These are phyloP conservation scores for Rhorus exstirpatorius DNA, from an alignment of 2,888 invertebrate genomes.

Conservation along the genomic window DNA sequence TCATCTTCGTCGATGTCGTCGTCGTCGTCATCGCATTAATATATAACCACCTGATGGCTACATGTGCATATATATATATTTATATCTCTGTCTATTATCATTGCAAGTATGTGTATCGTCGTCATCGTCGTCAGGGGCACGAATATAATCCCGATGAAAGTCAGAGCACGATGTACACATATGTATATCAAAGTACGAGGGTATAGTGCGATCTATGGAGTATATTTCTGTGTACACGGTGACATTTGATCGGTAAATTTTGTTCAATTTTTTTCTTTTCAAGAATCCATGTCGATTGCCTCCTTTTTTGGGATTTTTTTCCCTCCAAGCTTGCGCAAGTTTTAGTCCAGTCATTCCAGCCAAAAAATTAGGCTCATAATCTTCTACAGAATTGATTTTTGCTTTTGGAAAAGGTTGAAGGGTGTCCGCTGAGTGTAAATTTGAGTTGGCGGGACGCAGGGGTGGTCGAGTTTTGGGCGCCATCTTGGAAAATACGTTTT, in stretches of 20 bases:
- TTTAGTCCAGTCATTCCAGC: too few relatives aligned
- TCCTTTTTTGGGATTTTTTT: neutral
- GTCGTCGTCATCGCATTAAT: constrained; percentile 28
- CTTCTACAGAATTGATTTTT: too few relatives aligned
- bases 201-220: neutral
- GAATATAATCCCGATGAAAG: constrained; percentile 23
- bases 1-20: constrained; percentile 31
- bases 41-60: constrained; percentile 31
- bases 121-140: constrained; percentile 50
- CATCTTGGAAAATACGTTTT: too few relatives aligned
- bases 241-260: neutral
- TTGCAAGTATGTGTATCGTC: constrained; percentile 26
- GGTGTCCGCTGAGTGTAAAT: too few relatives aligned
- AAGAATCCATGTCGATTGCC: constrained; percentile 2
- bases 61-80: neutral
- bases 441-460: too few relatives aligned
- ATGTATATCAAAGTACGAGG: neutral
- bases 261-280: constrained; percentile 12
- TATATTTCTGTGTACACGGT: neutral
- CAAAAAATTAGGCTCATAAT: too few relatives aligned
- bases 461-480: too few relatives aligned
- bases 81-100: constrained; percentile 27
- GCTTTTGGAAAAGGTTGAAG: too few relatives aligned
- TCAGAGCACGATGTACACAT: neutral
- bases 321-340: too few relatives aligned